Percentiles rank a stretch among this genome's conserved stretches.
phyloP scores from a whole-genome alignment of 2,888 invertebrate species.

The Athetis lepigone region DNA sequence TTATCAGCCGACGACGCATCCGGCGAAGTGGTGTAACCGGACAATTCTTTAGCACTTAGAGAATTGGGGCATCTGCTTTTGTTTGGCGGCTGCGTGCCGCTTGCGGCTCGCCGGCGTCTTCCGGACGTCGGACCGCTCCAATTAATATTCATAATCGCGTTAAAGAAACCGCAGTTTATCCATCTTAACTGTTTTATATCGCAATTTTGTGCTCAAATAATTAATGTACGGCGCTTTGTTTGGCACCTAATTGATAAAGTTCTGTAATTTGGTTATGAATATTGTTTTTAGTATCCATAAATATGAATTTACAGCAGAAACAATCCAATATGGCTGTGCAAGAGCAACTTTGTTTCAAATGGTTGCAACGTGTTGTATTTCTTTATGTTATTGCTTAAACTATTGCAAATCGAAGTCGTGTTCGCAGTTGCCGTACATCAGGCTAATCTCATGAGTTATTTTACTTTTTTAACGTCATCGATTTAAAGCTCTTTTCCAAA shows the following conservation, averaged over 20 bases:
- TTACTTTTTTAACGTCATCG: slow-evolving; percentile 11
- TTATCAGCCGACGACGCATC: slow-evolving; percentile 60
- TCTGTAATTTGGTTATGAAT: slow-evolving; percentile 62
- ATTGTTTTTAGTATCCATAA: slow-evolving; percentile 54
- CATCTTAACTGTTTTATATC: slow-evolving; percentile 72
- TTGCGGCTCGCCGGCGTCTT: slow-evolving; percentile 37
- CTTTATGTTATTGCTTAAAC: slow-evolving; percentile 1
- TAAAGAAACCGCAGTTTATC: slow-evolving; percentile 74
- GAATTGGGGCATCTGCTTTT: slow-evolving; percentile 79
- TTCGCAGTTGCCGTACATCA: slow-evolving; percentile 2
- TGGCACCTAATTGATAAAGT: slow-evolving; percentile 64
- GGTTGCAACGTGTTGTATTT: neutral
- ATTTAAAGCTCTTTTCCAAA: slow-evolving; percentile 16
- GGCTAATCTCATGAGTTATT: slow-evolving; percentile 23
- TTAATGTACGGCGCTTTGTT: slow-evolving; percentile 65
- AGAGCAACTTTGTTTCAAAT: slow-evolving; percentile 8
- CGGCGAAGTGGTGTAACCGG: slow-evolving; percentile 52
- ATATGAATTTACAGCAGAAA: slow-evolving; percentile 32
- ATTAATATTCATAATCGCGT: slow-evolving; percentile 81
- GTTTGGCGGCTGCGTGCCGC: slow-evolving; percentile 54
- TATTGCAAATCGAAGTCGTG: slow-evolving; percentile 10
- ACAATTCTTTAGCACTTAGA: slow-evolving; percentile 67
- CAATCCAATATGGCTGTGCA: slow-evolving; percentile 1
- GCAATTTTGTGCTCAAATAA: slow-evolving; percentile 65
- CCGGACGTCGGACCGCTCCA: slow-evolving; percentile 42